Percentiles rank a stretch among this genome's conserved stretches.
phyloP scores from a whole-genome alignment of 1,140 invertebrate species.

The Nylanderia fulva region DNA sequence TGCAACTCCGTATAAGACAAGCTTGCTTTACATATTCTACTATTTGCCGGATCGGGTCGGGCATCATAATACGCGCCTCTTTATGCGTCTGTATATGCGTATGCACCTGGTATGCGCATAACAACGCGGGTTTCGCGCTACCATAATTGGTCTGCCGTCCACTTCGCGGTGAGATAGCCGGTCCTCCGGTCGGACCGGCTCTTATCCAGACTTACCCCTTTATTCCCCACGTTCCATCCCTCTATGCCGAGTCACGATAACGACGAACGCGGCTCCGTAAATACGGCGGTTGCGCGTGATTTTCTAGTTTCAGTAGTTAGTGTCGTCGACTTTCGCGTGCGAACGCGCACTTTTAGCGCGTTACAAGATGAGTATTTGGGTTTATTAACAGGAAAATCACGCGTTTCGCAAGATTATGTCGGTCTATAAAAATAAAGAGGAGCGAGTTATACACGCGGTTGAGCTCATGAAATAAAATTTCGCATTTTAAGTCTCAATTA shows the following conservation, averaged over 20 bases:
- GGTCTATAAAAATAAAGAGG: background rate
- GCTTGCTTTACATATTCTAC: constrained; percentile 30
- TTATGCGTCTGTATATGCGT: background rate
- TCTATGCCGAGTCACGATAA: background rate
- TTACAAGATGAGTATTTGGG: constrained; percentile 15
- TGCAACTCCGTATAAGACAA: constrained; percentile 11
- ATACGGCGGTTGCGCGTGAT: constrained; percentile 32
- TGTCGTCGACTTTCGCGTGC: constrained; percentile 9
- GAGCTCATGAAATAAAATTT: background rate
- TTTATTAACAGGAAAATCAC: constrained; percentile 7
- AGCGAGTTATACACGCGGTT: background rate
- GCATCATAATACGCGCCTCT: constrained; percentile 10
- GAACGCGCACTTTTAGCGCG: constrained; percentile 32
- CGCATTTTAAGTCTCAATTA: background rate
- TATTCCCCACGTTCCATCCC: constrained; percentile 51
- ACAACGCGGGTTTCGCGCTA: constrained; percentile 52
- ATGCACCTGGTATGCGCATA: constrained; percentile 4
- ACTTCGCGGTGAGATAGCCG: background rate
- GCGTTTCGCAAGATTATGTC: background rate
- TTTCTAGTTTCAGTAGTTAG: constrained; percentile 33
- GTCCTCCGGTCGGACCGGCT: background rate
- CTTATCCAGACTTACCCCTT: constrained; percentile 60
- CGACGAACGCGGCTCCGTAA: constrained; percentile 12
- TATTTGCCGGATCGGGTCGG: constrained; percentile 36
- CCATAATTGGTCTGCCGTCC: constrained; percentile 66